Evolutionary conservation across 1,140 invertebrate genomes (phyloP), one percentile per base, ranked within the genome.

Genomic region (Meteorus sp.): DNA sequence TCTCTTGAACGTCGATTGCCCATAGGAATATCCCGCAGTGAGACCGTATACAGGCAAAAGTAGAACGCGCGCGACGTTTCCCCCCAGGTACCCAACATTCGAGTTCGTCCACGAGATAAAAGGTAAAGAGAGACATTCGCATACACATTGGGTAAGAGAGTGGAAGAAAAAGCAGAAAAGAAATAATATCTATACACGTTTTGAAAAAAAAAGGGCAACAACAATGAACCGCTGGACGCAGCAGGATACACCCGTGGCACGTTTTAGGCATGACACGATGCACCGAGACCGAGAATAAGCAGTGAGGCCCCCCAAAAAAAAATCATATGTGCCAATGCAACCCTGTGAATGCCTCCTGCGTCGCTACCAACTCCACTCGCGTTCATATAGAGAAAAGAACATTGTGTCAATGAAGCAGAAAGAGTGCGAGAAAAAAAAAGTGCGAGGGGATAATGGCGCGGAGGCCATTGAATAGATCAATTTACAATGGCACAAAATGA

Each of bases 401-500:
- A 64, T 67, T 60, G 59, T 60, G 56, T 8, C 19, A 4, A n/a
- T 17, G n/a, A 22, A 29, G 29, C 15, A 44, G 37, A 64, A 29
- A 52, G 19, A 39, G 56, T 51, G 33, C 51, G 43, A 59, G 53
- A 43, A 44, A 44, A 56, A 52, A 52, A 51, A 19, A 13, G 50
- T 8, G 61, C 63, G 62, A 50, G 63, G 72, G 64, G 67, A 72
- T 74, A 71, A 75, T 66, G 64, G 62, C 55, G 57, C n/a, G n/a
- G n/a, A 33, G 37, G 67, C 74, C 72, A 75, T 71, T 74, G 69
- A 76, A 77, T 74, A 75, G 73, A 76, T 77, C 75, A 74, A 77
- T 77, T 77, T 77, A 77, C 74, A 77, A 76, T 75, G 73, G 69
- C 65, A 69, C 67, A 68, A 75, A 77, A 76, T 71, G 75, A 76